Base-by-base conservation (phyloP, 1,140 invertebrate species). In the Neodiprion lecontei region DNA sequence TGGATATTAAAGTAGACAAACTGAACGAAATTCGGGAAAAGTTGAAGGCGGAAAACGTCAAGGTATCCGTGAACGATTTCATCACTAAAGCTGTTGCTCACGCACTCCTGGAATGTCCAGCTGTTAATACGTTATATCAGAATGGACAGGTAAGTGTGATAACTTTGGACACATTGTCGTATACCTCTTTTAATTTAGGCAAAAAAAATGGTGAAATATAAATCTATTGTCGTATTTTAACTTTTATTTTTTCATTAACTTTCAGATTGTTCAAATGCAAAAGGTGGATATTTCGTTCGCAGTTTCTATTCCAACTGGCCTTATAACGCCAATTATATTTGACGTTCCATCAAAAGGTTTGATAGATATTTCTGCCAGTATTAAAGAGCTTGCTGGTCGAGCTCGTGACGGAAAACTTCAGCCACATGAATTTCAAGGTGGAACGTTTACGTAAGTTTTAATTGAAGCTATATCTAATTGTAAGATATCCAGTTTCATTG, bases 271-370 rank as follows among this genome's bases (percentile, higher is more conserved):
- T 91, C 72, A 80, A 23, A 74, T 81, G 76, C 75, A 75, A 67
- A 93, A 93, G 81, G 97, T 99, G 9, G 98, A 99, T 88, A 93
- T 99, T 3, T 97, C 94, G 81, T 94, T 99, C 67, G 98, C 99
- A 11, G 98, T 99, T 5, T 97, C 96, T 48, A 99, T 98, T 10
- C 95, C 97, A 12, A 93, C 92, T 72, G 99, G 99, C 14, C 91
- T 99, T 10, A 99, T 99, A 53, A 99, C 99, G 0, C 99, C 99
- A n/a, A 99, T 99, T 79, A 92, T 99, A 12, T 98, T 97, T 83
- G 92, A 94, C 83, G 96, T 97, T 8, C 94, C 98, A 80, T 92
- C 91, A 23, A 98, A 98, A 89, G 97, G 97, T 14, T 89, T 99
- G 48, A 87, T 93, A 7, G 92, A 96, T 78, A 99, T 99, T 76